Evolutionary conservation across 2,113 vertebrate genomes (phyloP).

Genomic region (Harpagus bidentatus): DNA sequence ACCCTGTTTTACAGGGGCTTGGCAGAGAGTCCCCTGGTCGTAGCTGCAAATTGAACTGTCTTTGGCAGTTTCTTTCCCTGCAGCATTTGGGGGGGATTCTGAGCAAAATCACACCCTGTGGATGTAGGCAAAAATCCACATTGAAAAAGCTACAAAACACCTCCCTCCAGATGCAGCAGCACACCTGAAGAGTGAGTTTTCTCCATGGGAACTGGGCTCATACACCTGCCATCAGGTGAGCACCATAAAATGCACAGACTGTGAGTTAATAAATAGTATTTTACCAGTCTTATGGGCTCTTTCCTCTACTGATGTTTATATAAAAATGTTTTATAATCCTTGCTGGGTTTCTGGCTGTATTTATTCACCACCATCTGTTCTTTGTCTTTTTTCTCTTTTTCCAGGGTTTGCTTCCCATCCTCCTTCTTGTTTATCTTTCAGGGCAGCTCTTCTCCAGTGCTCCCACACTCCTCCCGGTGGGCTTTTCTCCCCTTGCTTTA

Average conservation of each 20-base stretch:
- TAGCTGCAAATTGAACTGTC: background rate
- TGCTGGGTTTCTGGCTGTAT: conserved; percentile 26
- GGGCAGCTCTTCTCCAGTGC: background rate
- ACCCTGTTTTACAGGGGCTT: background rate
- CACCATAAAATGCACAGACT: background rate
- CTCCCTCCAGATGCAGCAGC: background rate
- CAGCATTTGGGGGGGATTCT: background rate
- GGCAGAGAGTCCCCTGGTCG: background rate
- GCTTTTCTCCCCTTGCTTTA: background rate
- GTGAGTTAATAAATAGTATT: conserved; percentile 4
- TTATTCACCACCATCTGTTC: conserved; percentile 18
- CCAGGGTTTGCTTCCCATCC: background rate
- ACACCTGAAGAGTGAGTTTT: background rate
- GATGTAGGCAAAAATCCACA: background rate
- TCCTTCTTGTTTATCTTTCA: conserved; percentile 18
- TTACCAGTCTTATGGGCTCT: background rate
- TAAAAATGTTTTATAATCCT: conserved; percentile 4
- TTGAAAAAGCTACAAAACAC: background rate
- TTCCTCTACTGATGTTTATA: background rate
- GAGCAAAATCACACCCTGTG: background rate
- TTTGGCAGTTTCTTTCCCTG: background rate
- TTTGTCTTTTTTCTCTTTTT: conserved; percentile 27
- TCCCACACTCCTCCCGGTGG: background rate
- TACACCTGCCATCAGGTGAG: background rate
- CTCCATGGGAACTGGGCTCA: background rate